Base-by-base conservation (phyloP, 2,113 vertebrate species). In the Ginglymostoma cirratum region DNA sequence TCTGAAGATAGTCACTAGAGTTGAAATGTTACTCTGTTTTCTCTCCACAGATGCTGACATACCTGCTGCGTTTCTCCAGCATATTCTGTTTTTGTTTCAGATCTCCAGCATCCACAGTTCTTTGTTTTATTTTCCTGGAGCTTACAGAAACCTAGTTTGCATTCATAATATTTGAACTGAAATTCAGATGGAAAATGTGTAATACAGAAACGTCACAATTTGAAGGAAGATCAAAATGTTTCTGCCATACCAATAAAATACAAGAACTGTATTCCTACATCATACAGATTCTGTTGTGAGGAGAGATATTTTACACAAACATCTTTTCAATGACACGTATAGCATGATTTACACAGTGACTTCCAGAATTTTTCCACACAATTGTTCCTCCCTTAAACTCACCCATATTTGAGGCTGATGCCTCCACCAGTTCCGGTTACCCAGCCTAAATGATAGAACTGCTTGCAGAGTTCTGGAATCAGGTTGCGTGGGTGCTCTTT, bases 361-460 rank as follows among this genome's bases (percentile, higher is more conserved):
- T n/a, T 80, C 15, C 34, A n/a, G 1, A 78, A 2, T 34, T 38
- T 83, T 15, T 0, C 78, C 17, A 15, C 2, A 83, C 78, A 83
- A 17, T 38, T 38, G 15, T 38, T 83, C n/a, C 38, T 14, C 80
- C 80, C 21, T 23, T 19, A 83, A 83, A 97, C 99, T 96, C 96
- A 99, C 99, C 99, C 98, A 96, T 96, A 97, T 96, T 98, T 98
- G 95, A 99, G 96, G 97, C 99, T 99, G 97, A 99, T 98, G 96
- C 99, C 99, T 96, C 99, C 99, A 90, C 99, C 99, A 27, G 98
- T 99, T 66, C 99, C 99, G 0, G 99, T 99, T 89, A 99, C 99
- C 99, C 99, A 99, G 96, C 99, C 99, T 96, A 99, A 97, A 96
- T 98, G 97, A 97, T 99, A 99, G 96, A 99, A 99, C 83, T 98